Base-by-base conservation (phyloP, 2,113 vertebrate species). In the Mastomys natalensis region DNA sequence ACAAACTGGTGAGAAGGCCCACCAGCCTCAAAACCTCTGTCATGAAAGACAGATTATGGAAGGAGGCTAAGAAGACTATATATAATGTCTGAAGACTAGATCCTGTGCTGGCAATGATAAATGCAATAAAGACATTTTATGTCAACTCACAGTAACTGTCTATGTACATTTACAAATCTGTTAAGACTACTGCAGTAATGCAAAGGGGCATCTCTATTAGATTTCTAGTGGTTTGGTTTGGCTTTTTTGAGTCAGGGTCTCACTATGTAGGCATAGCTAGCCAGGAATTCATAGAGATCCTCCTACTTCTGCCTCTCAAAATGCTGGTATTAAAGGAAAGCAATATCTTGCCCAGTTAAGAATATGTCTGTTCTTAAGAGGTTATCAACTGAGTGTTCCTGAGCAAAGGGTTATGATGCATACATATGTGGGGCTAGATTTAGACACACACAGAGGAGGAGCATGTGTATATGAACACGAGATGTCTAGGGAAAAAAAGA, bases 381-480 rank as follows among this genome's bases (percentile, higher is more conserved):
- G 22, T 74, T 17, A 70, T 51, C 24, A 48, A 70, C 10, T 74
- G 13, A 74, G 5, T 34, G 12, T 37, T 66, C 37, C 53, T 31
- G n/a, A 37, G n/a, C 17, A 64, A 73, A 86, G 31, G 24, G 53
- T 76, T n/a, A 88, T 13, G 21, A 68, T 11, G 17, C 40, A 64
- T 26, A 24, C 19, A 80, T 13, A 55, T 62, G 12, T 12, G 51
- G 12, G 60, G 45, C 17, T 91, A 29, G 51, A 15, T 34, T 29
- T 62, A 76, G 40, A 3, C 7, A 3, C 12, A 9, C 7, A 40
- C 1, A 68, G 11, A 72, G 37, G 19, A 72, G 17, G 37, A 40
- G 1, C 16, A 34, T 7, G 4, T 40, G 2, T 15, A 2, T 6
- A 13, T 24, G 48, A 1, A 21, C 6, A 58, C 2, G n/a, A 37